Percentiles rank a stretch among this genome's conserved stretches.
These are phyloP conservation scores for Amiota mariae DNA, from an alignment of 2,888 invertebrate species.

Conservation along the genomic window DNA sequence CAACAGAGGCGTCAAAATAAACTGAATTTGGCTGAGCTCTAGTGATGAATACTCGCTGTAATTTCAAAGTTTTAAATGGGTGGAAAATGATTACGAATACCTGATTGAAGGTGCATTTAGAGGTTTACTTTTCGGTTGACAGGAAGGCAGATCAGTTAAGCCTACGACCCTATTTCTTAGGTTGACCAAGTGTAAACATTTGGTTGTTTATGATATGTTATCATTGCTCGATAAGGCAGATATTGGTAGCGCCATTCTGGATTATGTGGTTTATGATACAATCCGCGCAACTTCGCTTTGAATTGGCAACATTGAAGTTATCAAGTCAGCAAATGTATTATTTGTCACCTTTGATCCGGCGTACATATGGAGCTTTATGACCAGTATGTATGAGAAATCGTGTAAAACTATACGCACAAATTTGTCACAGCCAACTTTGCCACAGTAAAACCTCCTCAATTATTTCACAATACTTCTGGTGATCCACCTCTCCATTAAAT, in stretches of 20 bases:
- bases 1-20: no score
- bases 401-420: constrained; percentile 23
- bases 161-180: no score
- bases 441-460: constrained; percentile 28
- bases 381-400: constrained; percentile 78
- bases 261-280: constrained; percentile 84
- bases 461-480: constrained; percentile 72
- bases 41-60: no score
- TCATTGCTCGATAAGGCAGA: constrained; percentile 90
- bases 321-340: constrained; percentile 88
- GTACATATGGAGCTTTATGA: constrained; percentile 89
- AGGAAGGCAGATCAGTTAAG: no score
- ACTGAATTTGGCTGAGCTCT: no score
- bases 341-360: constrained; percentile 89
- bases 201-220: no score
- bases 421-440: no score
- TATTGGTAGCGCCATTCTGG: constrained; percentile 85
- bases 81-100: no score
- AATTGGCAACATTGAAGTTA: constrained; percentile 79
- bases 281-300: constrained; percentile 79
- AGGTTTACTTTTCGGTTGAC: no score
- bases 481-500: constrained; percentile 78
- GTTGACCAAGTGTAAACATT: no score
- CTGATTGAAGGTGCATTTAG: no score
- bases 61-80: no score